Evolutionary conservation across 2,797 vertebrate genomes (phyloP), one percentile per base, ranked within the genome.

Genomic region (Parauchenoglanis punctatus): DNA sequence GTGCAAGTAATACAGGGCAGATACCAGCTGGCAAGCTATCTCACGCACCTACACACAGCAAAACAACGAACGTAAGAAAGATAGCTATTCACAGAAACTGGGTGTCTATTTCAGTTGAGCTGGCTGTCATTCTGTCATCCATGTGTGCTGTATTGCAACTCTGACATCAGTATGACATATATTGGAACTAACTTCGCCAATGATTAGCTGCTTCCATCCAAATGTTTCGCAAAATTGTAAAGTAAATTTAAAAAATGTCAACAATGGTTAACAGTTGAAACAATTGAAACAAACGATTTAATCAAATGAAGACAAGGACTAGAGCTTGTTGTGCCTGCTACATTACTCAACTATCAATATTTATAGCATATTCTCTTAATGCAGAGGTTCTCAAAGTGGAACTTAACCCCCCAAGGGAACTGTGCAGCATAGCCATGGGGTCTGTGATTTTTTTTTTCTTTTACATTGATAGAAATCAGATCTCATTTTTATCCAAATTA

Each of bases 1-100:
- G 90, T 99, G 99, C 89, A 99, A 94, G 91, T 99, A 99, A 92
- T 99, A 98, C 78, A 99, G 95, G 72, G 99, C 99, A 0, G 98
- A 99, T 40, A 99, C 96, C 89, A 99, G 94, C 59, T 99, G 99
- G 89, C 97, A 97, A 87, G 98, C 98, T 23, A 99, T 98, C 87
- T 93, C 92, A 78, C 93, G 94, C 35, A 99, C 98, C 99, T 99
- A 91, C 4, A 52, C 63, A 59, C 58, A 90, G 56, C 61, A 70
- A 88, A 84, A 88, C 68, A 46, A 52, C 72, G 35, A 44, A 73
- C 46, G 44, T 84, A n/a, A 63, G 46, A 89, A 75, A 78, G 46
- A 40, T 86, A 72, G 78, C 84, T 87, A 72, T 84, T 5, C 15
- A 28, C 75, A 86, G 76, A 83, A 83, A 83, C 81, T 63, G 49